Percentiles rank a stretch among this genome's conserved stretches.
Conservation (phyloP, 2,113 vertebrate species). For the Halichoerus grypus region DNA sequence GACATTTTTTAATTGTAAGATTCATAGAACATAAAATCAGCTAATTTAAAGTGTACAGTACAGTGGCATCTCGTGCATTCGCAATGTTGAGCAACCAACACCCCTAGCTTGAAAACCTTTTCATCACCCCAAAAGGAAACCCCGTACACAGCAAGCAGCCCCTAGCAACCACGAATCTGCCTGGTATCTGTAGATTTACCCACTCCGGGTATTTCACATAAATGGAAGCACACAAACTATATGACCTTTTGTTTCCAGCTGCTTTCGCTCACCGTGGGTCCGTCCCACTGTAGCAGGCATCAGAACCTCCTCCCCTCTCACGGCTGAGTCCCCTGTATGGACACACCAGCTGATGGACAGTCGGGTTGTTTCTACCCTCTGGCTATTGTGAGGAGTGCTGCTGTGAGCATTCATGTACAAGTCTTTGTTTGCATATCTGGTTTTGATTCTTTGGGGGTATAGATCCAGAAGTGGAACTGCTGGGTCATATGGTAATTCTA, state of each 20-base stretch:
- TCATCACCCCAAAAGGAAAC: neutral
- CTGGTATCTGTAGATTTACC: neutral
- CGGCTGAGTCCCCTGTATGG: neutral
- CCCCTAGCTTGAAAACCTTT: neutral
- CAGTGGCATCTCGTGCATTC: neutral
- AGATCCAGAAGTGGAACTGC: neutral
- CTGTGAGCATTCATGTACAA: neutral
- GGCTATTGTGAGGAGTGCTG: neutral
- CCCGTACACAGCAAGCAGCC: neutral
- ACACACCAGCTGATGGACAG: too few relatives aligned
- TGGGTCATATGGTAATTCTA: neutral
- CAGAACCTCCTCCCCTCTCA: neutral
- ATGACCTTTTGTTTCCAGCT: neutral
- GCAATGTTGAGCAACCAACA: neutral
- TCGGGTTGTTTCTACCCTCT: neutral
- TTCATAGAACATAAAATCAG: neutral
- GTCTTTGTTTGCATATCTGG: neutral
- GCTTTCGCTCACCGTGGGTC: neutral
- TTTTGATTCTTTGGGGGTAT: neutral
- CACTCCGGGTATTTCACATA: neutral
- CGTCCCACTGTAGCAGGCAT: neutral
- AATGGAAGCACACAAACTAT: neutral
- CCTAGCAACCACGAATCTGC: neutral
- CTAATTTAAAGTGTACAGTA: neutral
- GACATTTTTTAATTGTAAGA: neutral